These are phyloP conservation scores for Oreortyx pictus DNA, from an alignment of 2,797 vertebrate genomes.

Conservation along the genomic window DNA sequence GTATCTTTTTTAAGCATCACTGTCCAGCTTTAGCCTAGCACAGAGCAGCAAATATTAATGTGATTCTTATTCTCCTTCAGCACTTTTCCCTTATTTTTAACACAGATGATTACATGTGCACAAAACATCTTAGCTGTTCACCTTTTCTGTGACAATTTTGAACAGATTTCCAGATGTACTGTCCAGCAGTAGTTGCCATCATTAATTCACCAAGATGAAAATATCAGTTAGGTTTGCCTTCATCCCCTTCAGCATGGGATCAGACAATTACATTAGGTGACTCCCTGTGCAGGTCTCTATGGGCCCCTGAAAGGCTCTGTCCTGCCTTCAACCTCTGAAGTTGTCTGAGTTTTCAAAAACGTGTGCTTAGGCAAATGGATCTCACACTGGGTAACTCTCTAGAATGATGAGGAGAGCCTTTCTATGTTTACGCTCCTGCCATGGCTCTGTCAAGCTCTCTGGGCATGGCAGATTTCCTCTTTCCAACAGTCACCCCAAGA, in stretches of 20 bases:
- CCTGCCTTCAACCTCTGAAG: background rate
- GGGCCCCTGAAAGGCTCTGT: background rate
- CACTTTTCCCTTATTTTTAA: accelerated
- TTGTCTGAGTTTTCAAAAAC: background rate
- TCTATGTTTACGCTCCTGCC: background rate
- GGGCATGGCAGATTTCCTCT: background rate
- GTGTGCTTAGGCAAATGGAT: background rate
- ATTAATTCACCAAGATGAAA: background rate
- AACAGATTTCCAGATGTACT: background rate
- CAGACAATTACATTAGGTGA: background rate
- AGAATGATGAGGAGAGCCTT: background rate
- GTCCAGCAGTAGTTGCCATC: background rate
- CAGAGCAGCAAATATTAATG: background rate
- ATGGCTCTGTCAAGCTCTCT: background rate
- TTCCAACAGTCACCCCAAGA: background rate
- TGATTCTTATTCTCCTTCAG: background rate
- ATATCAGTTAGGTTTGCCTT: background rate
- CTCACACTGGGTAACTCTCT: background rate
- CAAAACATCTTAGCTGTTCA: background rate
- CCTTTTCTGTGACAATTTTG: background rate
- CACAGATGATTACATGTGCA: accelerated
- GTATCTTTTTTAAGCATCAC: background rate
- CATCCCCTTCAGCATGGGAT: background rate
- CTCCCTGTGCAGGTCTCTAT: background rate
- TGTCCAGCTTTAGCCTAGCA: background rate